These are phyloP conservation scores for Laspeyria flexula DNA, from an alignment of 2,888 invertebrate species.

Conservation along the genomic window DNA sequence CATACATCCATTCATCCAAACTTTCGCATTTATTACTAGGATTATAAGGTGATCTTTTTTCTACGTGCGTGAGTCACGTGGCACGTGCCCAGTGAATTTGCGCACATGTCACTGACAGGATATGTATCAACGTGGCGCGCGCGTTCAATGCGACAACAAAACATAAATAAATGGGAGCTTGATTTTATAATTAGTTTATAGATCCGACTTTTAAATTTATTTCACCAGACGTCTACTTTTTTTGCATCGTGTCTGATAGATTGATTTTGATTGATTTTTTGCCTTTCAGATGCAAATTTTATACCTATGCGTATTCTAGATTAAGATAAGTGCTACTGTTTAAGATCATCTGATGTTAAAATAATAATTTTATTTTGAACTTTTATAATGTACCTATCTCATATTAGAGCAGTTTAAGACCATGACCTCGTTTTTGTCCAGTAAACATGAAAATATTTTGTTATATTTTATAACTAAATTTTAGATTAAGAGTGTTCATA, in stretches of 20 bases:
- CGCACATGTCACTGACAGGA: constrained; percentile 28
- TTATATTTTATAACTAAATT: too few relatives aligned
- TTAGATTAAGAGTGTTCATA: too few relatives aligned
- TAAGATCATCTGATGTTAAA: not conserved
- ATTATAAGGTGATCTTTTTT: constrained; percentile 42
- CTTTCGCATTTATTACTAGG: too few relatives aligned
- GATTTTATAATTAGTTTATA: constrained; percentile 25
- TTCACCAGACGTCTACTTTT: constrained; percentile 4
- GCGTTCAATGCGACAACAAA: constrained; percentile 15
- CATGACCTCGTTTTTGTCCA: too few relatives aligned
- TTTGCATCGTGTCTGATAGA: constrained; percentile 2
- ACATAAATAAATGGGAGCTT: constrained; percentile 26
- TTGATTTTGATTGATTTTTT: constrained; percentile 12
- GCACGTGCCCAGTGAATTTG: constrained; percentile 49
- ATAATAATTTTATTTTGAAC: not conserved
- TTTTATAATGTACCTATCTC: not conserved
- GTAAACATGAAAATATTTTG: too few relatives aligned
- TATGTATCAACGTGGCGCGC: constrained; percentile 9
- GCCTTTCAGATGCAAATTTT: constrained; percentile 4
- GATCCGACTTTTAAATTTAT: constrained; percentile 10
- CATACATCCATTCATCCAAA: too few relatives aligned
- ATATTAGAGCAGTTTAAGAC: too few relatives aligned
- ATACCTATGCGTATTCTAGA: not conserved
- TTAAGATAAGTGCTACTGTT: constrained; percentile 1
- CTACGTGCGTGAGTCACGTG: constrained; percentile 49